Evolutionary conservation across 2,797 vertebrate species (phyloP), one percentile per base, ranked within the genome.

Genomic region (Picus viridis): DNA sequence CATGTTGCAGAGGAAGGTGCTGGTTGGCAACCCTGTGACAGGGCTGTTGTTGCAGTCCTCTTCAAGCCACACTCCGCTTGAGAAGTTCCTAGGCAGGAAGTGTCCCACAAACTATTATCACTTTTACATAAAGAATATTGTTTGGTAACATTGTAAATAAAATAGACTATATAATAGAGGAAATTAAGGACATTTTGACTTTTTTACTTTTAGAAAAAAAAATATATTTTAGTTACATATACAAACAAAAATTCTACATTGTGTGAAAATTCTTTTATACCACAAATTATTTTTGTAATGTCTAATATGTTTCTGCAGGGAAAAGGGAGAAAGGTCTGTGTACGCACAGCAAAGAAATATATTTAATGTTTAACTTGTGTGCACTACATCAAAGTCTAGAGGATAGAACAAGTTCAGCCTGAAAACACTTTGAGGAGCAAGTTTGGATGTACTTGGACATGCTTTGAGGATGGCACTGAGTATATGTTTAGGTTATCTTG

Each of bases 271-370:
- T 95, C 91, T 97, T 97, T 97, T 97, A 92, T 97, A 97, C 96
- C 97, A 97, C 97, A 97, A 96, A 98, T 97, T 97, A 98, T 98
- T 98, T 97, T 98, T 97, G 96, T 97, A 98, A 97, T 93, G 94
- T 96, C 93, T 94, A 94, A 91, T 94, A 93, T 93, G 92, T 97
- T 91, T 96, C 95, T 95, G 76, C 94, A 96, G 93, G 95, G 94
- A 94, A 96, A 94, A 93, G 88, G 94, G 81, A 96, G 93, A 95
- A 88, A 94, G 95, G 73, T 90, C 93, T 96, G 90, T 96, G 94
- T 96, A 96, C 32, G 83, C 93, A 91, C 92, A 96, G 94, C 79
- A 86, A 75, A 89, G 73, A 88, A 89, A 96, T 91, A 90, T 93
- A 89, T 67, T 82, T 63, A 91, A 93, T 73, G 93, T 96, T 96